A percentile compares a stretch with the other conserved stretches of the same genome.
phyloP scores from a whole-genome alignment of 2,797 vertebrate genomes.

The Mormyrus hasselquistii region DNA sequence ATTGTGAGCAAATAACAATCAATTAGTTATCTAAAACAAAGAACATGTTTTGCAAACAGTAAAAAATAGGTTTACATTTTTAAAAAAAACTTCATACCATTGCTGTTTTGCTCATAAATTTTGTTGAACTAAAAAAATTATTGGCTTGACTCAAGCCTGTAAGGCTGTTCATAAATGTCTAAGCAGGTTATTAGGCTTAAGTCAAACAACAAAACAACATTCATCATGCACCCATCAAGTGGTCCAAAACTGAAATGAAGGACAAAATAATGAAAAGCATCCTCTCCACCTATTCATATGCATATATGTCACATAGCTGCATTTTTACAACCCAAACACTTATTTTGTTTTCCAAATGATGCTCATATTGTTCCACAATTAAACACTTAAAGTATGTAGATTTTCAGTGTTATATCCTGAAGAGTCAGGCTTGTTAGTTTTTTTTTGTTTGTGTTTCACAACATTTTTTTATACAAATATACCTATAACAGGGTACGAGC shows the following conservation, averaged over 20 bases:
- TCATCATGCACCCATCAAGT: background rate
- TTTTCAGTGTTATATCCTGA: background rate
- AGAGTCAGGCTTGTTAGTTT: background rate
- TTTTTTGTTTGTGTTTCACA: background rate
- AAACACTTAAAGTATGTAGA: background rate
- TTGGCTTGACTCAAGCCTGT: background rate
- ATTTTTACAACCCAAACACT: background rate
- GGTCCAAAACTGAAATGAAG: background rate
- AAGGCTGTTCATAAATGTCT: background rate
- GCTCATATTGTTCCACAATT: background rate
- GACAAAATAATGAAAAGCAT: background rate
- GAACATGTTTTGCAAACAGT: background rate
- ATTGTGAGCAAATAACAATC: background rate
- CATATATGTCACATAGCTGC: background rate
- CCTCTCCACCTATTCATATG: background rate
- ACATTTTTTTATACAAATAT: background rate
- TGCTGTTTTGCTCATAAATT: background rate
- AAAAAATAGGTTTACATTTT: background rate
- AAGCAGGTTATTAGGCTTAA: background rate
- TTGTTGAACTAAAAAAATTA: background rate
- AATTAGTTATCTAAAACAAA: background rate
- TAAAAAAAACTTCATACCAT: background rate
- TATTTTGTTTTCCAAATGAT: background rate
- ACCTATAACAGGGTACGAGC: background rate
- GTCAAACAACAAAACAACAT: background rate